phyloP scores from a whole-genome alignment of 2,797 vertebrate genomes.

The Denticeps clupeoides region DNA sequence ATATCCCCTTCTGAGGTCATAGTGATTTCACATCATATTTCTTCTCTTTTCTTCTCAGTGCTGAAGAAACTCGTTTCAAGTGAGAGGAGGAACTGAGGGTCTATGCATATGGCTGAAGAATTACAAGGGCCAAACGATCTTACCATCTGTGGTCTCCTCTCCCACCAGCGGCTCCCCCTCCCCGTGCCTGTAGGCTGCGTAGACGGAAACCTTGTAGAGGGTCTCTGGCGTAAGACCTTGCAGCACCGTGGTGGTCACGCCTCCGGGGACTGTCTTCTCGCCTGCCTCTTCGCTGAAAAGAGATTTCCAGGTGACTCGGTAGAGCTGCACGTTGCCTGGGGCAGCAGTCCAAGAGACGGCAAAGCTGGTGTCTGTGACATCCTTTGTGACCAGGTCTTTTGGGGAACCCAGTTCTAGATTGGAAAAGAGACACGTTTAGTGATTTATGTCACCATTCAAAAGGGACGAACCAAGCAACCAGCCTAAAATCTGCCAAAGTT shows the following conservation, averaged over 20 bases:
- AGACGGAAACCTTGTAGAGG: conserved; percentile 84
- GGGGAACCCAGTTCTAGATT: conserved; percentile 80
- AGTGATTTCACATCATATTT: conserved; percentile 20
- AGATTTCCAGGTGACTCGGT: conserved; percentile 84
- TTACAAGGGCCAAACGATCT: conserved; percentile 38
- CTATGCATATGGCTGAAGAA: conserved; percentile 25
- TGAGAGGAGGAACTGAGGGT: neutral
- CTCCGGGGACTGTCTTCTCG: conserved; percentile 71
- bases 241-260: conserved; percentile 66
- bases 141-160: conserved; percentile 90
- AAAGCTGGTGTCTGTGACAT: conserved; percentile 86
- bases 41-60: conserved; percentile 14
- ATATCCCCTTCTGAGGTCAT: conserved; percentile 2
- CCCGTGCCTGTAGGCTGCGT: conserved; percentile 75
- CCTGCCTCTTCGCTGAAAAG: conserved; percentile 73
- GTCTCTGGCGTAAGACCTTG: conserved; percentile 86
- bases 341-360: conserved; percentile 79
- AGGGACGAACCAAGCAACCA: neutral
- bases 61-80: conserved; percentile 19
- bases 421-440: conserved; percentile 7
- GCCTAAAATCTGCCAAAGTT: no score
- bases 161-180: conserved; percentile 77
- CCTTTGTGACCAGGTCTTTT: conserved; percentile 75
- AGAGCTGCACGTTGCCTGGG: conserved; percentile 77
- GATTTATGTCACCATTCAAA: neutral